Conservation (phyloP, 2,888 invertebrate species). For the Cyrtodaria siliqua region DNA sequence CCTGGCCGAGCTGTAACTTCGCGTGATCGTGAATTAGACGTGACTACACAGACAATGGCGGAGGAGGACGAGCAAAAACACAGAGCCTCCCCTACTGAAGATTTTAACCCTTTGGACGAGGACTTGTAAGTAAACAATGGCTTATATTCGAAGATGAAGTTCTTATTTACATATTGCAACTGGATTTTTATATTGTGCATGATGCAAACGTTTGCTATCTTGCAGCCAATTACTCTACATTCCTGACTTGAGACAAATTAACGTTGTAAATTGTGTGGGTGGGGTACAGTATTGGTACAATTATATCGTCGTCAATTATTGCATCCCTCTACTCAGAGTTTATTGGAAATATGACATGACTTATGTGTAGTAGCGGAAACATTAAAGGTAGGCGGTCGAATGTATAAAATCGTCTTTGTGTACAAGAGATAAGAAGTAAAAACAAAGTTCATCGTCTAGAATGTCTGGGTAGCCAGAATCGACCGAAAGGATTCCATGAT, state of each 20-base stretch:
- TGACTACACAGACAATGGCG: conserved; percentile 70
- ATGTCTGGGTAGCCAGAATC: too few species aligned
- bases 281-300: conserved; percentile 17
- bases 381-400: too few species aligned
- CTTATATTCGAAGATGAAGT: neutral
- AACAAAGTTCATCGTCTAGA: too few species aligned
- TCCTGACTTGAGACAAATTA: neutral
- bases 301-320: too few species aligned
- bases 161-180: conserved; percentile 14
- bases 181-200: conserved; percentile 3
- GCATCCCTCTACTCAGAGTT: too few species aligned
- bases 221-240: conserved; percentile 5
- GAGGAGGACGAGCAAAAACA: conserved; percentile 63
- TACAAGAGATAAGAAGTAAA: too few species aligned
- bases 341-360: too few species aligned
- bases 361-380: too few species aligned
- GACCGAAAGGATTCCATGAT: too few species aligned
- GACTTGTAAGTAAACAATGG: conserved; percentile 64
- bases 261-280: conserved; percentile 9
- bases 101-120: conserved; percentile 76
- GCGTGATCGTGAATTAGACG: conserved; percentile 21
- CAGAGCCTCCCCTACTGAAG: conserved; percentile 71
- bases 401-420: too few species aligned
- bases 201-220: conserved; percentile 22
- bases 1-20: conserved; percentile 12